Evolutionary conservation across 1,140 invertebrate genomes (phyloP), one percentile per base, ranked within the genome.

Genomic region (Aleiodes sp.): DNA sequence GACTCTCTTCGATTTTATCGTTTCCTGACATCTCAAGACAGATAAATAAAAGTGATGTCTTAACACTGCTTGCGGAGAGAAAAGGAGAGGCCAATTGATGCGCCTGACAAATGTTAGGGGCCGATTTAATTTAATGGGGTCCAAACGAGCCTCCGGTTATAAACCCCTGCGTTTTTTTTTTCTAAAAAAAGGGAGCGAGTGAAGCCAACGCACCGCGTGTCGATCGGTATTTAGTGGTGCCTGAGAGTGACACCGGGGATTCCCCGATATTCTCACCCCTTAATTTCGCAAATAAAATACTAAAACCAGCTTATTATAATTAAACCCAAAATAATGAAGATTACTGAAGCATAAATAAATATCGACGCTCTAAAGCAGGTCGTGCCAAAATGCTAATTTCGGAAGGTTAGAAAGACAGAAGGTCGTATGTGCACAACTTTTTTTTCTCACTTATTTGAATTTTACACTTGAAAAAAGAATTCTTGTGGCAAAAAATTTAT

Each of bases 211-310:
- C 57, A 43, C 41, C 69, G 68, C 61, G 72, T 65, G 78, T 76
- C 76, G 79, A 83, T 82, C 77, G 81, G 82, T 83, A 84, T 85
- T 84, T 84, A 84, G 80, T 83, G 78, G 78, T 73, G 81, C 63
- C 82, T 85, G 83, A 76, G 76, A 80, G 69, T 85, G 83, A 85
- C 82, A 82, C 56, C 76, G 80, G 62, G 56, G 37, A 59, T 60
- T 57, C 35, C 61, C 37, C 28, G 14, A 24, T 56, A 12, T 59
- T 14, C 56, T 59, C 24, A 29, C 28, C 56, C 28, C 26, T 29
- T 3, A n/a, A 31, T 31, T 52, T 24, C 6, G 21, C 2, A 3
- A 4, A n/a, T 1, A 14, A 14, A 43, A 43, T 16, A 43, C 2
- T 43, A 6, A 14, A n/a, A 43, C 19, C 6, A 43, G 19, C 19